Conservation (phyloP, 2,797 vertebrate species). For the Halcyon smyrnensis region DNA sequence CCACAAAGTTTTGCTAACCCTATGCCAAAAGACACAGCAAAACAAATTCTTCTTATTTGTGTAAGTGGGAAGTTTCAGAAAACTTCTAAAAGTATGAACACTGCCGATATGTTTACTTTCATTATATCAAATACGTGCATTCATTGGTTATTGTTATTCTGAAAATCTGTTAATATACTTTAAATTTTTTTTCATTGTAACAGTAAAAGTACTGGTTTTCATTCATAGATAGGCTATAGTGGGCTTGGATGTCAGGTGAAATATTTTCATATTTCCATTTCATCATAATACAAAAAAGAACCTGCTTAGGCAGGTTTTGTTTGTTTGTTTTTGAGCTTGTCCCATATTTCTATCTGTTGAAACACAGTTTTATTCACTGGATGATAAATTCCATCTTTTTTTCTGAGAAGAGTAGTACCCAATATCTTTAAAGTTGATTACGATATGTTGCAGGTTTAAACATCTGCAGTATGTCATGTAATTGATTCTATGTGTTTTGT, state of each 20-base stretch:
- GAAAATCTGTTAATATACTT: background rate
- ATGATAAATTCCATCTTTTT: background rate
- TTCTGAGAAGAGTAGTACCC: background rate
- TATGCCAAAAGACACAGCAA: background rate
- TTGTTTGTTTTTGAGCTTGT: background rate
- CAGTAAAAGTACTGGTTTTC: background rate
- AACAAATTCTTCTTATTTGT: background rate
- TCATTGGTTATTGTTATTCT: background rate
- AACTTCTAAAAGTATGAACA: background rate
- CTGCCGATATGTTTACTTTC: background rate
- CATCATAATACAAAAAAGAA: background rate
- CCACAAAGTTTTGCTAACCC: background rate
- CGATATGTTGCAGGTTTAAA: background rate
- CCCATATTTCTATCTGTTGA: background rate
- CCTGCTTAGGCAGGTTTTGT: background rate
- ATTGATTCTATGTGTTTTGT: conserved; percentile 1
- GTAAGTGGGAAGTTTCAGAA: background rate
- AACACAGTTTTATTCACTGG: background rate
- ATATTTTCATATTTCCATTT: background rate
- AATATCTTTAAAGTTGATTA: background rate
- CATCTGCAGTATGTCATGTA: background rate
- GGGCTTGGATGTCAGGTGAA: background rate
- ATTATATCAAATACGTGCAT: background rate
- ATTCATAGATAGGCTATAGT: background rate
- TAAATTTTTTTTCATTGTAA: background rate